Base-by-base conservation (phyloP, 2,113 vertebrate species). In the Scatophagus argus region DNA sequence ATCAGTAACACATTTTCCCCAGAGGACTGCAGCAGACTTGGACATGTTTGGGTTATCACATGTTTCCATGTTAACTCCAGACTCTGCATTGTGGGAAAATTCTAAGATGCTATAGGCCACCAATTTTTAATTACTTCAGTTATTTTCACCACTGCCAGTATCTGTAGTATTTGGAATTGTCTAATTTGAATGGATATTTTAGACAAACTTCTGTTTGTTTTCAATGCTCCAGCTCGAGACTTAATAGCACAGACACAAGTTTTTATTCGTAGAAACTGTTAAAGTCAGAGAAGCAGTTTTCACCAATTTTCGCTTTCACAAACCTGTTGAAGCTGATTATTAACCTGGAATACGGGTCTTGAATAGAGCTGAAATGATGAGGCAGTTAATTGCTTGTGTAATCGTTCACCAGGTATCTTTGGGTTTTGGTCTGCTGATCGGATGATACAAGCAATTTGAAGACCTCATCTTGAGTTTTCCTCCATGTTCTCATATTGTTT, bases 41-140 rank as follows among this genome's bases (percentile, higher is more conserved):
- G 55, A 74, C 6, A n/a, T 73, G 58, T 74, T 49, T 73, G 21
- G 23, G 73, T 74, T 66, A 47, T 82, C 63, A 61, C 78, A 59
- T n/a, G 10, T 31, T 46, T 75, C 23, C 46, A 3, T 41, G 21
- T 51, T 46, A 76, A 59, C 62, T 71, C 59, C 65, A 69, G 58
- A 69, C 36, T 34, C 10, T 47, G 51, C 47, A 29, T 17, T 74
- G 29, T 81, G 8, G 13, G 19, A 58, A 59, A 55, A 74, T 32
- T 70, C 54, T 67, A 23, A 49, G 61, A 54, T 21, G 29, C 47
- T 32, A 29, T 16, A 59, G 47, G 32, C 47, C 21, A 62, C 56
- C 29, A 55, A 61, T 63, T 63, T 63, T 60, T 38, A 39, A 62
- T 59, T 64, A 47, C 21, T 31, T 19, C 2, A 21, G 23, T 41